Evolutionary conservation across 1,140 invertebrate genomes (phyloP).

Genomic region (Meloidogyne floridensis): DNA sequence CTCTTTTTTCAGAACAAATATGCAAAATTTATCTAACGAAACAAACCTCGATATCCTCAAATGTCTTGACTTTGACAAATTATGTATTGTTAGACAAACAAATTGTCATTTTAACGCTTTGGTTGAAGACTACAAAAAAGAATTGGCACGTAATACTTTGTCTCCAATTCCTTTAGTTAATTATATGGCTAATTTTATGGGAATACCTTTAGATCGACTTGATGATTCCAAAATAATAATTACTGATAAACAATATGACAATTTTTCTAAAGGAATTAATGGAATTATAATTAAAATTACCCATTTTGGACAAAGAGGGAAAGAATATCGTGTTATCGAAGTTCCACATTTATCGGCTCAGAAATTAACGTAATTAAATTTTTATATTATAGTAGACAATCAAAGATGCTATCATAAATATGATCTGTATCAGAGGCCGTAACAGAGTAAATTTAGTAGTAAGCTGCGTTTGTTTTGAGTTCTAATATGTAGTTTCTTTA

Average conservation of each 20-base stretch:
- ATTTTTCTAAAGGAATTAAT: background rate
- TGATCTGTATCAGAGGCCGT: too few species aligned
- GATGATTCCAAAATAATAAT: too few species aligned
- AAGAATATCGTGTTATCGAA: background rate
- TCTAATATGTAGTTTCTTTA: too few species aligned
- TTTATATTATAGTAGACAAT: too few species aligned
- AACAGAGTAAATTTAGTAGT: too few species aligned
- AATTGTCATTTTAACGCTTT: background rate
- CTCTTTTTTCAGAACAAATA: background rate
- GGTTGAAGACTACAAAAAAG: background rate
- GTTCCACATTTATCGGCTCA: background rate
- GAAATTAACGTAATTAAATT: background rate
- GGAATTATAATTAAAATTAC: background rate
- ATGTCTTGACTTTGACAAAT: background rate
- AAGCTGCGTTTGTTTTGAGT: too few species aligned
- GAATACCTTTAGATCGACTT: background rate
- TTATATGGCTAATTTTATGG: background rate
- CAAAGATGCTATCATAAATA: too few species aligned
- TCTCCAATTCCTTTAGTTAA: background rate
- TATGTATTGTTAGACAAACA: background rate
- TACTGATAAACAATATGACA: background rate
- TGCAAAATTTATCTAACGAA: background rate
- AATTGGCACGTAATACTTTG: background rate
- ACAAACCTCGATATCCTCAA: background rate
- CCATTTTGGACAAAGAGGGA: background rate